A percentile compares a stretch with the other conserved stretches of the same genome.
Evolutionary conservation across 1,140 invertebrate species (phyloP).

Genomic region (Zelostemma sp.): DNA sequence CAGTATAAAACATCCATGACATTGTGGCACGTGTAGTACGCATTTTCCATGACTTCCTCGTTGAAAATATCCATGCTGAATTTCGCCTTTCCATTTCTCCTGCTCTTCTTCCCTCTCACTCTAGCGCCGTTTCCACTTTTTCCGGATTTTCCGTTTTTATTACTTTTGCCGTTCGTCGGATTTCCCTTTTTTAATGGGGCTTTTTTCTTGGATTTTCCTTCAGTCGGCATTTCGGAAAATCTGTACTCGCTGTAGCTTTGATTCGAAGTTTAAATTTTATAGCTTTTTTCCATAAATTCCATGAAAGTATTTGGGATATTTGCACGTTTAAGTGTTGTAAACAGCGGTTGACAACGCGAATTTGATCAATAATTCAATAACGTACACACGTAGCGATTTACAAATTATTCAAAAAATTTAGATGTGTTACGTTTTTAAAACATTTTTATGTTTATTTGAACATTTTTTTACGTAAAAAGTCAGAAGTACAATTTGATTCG

Average conservation of each 20-base stretch:
- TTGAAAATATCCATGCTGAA: slow-evolving; percentile 85
- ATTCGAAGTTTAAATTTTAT: too few species aligned
- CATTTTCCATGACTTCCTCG: slow-evolving; percentile 89
- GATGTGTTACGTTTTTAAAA: too few species aligned
- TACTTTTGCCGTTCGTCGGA: slow-evolving; percentile 71
- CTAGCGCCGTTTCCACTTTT: slow-evolving; percentile 54
- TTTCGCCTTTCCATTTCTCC: slow-evolving; percentile 72
- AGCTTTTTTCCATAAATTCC: too few species aligned
- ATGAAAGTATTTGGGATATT: too few species aligned
- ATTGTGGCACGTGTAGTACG: slow-evolving; percentile 90
- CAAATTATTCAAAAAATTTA: too few species aligned
- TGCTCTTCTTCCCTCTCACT: slow-evolving; percentile 69
- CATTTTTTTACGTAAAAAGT: too few species aligned
- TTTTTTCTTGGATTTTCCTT: slow-evolving; percentile 48
- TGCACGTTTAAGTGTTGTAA: too few species aligned
- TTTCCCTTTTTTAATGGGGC: slow-evolving; percentile 45
- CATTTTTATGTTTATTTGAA: too few species aligned
- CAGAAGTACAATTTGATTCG: too few species aligned
- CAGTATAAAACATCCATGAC: slow-evolving; percentile 83
- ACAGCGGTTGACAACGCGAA: not conserved
- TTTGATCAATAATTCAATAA: not conserved
- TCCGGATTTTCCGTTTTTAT: slow-evolving; percentile 55
- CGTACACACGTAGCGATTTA: too few species aligned
- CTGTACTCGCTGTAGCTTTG: not conserved
- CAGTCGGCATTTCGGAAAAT: not conserved